Evolutionary conservation across 2,113 vertebrate genomes (phyloP).

Genomic region (Neomonachus schauinslandi): DNA sequence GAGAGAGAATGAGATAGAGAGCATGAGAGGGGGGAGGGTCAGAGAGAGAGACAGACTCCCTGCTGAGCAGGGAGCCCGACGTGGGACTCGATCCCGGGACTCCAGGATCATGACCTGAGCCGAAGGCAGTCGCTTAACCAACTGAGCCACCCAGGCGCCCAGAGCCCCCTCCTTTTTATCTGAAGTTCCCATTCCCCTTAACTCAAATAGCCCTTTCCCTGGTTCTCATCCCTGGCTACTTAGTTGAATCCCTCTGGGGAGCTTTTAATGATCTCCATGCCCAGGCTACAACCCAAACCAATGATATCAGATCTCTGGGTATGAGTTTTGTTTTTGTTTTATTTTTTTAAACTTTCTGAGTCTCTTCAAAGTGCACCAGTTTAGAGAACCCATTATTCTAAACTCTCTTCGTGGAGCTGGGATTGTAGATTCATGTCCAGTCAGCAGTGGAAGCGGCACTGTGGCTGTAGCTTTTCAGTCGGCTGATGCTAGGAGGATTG

Average conservation of each 20-base stretch:
- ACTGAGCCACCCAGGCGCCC: no score
- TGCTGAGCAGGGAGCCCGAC: no score
- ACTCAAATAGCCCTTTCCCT: background rate
- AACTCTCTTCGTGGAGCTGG: background rate
- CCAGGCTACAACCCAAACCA: background rate
- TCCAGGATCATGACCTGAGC: no score
- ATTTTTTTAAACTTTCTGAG: background rate
- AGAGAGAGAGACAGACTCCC: no score
- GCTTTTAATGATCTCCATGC: background rate
- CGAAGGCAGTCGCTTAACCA: no score
- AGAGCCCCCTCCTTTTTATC: background rate
- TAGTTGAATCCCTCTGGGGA: background rate
- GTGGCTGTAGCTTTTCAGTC: background rate
- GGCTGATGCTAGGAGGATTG: background rate
- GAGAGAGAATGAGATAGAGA: no score
- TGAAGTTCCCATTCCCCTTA: background rate
- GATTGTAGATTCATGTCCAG: background rate
- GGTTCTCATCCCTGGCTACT: background rate
- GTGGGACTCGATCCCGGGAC: no score
- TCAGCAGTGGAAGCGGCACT: background rate
- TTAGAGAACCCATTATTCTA: background rate
- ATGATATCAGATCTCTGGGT: background rate
- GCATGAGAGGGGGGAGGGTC: no score
- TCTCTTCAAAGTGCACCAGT: background rate
- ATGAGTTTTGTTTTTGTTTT: background rate